Evolutionary conservation across 2,888 invertebrate species (phyloP).

Genomic region (Drosophila picticornis): DNA sequence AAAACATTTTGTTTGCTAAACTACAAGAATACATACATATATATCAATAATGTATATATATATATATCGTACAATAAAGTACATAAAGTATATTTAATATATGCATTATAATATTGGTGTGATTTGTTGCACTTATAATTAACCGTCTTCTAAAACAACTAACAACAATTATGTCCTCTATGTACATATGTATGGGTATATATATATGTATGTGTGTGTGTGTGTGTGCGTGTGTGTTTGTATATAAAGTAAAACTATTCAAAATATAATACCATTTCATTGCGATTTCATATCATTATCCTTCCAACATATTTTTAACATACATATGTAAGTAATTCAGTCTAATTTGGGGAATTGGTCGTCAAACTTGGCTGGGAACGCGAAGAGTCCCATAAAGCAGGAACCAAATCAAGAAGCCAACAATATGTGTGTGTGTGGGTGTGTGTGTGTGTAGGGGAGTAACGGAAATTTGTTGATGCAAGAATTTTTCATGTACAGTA

Average conservation of each 20-base stretch:
- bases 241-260: conserved; percentile 56
- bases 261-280: conserved; percentile 71
- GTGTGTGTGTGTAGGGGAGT: conserved; percentile 5
- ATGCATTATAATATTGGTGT: conserved; percentile 56
- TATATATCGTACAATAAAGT: conserved; percentile 50
- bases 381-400: conserved; percentile 36
- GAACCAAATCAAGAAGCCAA: conserved; percentile 48
- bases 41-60: conserved; percentile 1
- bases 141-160: conserved; percentile 59
- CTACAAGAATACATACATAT: conserved; percentile 59
- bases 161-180: conserved; percentile 59
- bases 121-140: conserved; percentile 46
- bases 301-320: conserved; percentile 52
- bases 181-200: conserved; percentile 45
- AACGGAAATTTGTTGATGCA: neutral
- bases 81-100: conserved; percentile 33
- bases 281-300: conserved; percentile 54
- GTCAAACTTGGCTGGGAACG: conserved; percentile 57
- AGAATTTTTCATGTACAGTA: neutral
- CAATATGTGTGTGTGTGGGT: conserved; percentile 18
- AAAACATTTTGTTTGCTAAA: conserved; percentile 69
- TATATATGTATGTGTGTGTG: conserved; percentile 21
- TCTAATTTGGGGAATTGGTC: conserved; percentile 83
- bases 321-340: conserved; percentile 76
- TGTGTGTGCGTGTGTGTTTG: conserved; percentile 19